Evolutionary conservation across 2,888 invertebrate genomes (phyloP), one percentile per base, ranked within the genome.

Genomic region (Ligdia adustata): DNA sequence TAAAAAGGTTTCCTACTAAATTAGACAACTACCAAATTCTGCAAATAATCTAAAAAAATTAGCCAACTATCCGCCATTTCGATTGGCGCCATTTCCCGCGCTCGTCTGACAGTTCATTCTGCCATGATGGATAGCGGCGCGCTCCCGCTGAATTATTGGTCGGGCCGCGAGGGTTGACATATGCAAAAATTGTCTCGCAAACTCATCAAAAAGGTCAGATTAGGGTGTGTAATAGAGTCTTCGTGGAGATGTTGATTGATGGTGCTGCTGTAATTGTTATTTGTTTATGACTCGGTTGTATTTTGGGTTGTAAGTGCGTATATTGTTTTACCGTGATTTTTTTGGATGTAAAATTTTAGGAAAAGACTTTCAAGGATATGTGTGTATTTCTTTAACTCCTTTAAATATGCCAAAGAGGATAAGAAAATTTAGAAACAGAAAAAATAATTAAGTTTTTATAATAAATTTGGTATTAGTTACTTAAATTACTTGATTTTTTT

Each of bases 141-240:
- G 69, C 67, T 55, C 60, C 27, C 64, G 64, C 66, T 87, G 83
- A 89, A 75, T 79, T 84, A 90, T 88, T 74, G 82, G 82, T 72
- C 69, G 68, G 62, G 65, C 71, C 79, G 59, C 61, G 57, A 54
- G 73, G 69, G 82, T 85, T 86, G 89, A 85, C 89, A 85, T 85
- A 90, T 90, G 89, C 89, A 90, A 90, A 89, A 90, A 88, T 83
- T 88, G 87, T 87, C 82, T 87, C 72, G 80, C 70, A 71, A 83
- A 83, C 77, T 84, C 77, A 85, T 83, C 78, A 84, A 75, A 78
- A 77, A 82, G 83, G 82, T 82, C 74, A 74, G 73, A 79, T 82
- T 79, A 76, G 70, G 63, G 56, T 72, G 69, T 49, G 73, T 80
- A 81, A 84, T 82, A 76, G 77, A 78, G 72, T 77, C 73, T 72